Base-by-base conservation (phyloP, 2,888 invertebrate species). In the Aporophyla lueneburgensis region DNA sequence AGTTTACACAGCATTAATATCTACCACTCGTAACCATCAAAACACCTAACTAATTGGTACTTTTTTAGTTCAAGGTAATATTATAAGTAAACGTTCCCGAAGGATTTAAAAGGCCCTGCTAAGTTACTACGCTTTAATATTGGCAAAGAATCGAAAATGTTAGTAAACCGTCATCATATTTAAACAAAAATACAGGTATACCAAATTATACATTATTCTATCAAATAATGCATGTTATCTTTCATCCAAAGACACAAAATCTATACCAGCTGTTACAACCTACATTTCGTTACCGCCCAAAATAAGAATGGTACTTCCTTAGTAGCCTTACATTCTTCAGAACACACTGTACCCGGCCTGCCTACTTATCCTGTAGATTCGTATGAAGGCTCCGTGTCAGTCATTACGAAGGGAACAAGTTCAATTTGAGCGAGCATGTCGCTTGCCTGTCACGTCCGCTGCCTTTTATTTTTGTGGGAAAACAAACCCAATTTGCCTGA, bases 371-470 rank as follows among this genome's bases (percentile, higher is more conserved):
- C 83, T 19, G 27, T 40, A 82, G 83, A 83, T 83, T 83, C 68
- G 83, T 83, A 83, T 83, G 83, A 83, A 83, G 83, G 79, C 12
- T 61, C 49, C 86, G 83, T 78, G 66, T 86, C 83, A 74, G 83
- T 83, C 83, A 83, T 83, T 86, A 83, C 65, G 83, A 74, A 67
- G 70, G 71, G 83, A 83, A 83, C 86, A 82, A 74, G 78, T 83
- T 74, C 83, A 83, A 86, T 74, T 77, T 78, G 83, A 71, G 65
- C 68, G 61, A n/a, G 63, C 83, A 83, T 85, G 86, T 86, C 86
- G 78, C 83, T 78, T 81, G 76, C 78, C 63, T 63, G 78, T 82
- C 83, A 83, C 86, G 86, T 83, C 24, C 58, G 68, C 12, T 43
- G 61, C 56, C 78, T 86, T 69, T 78, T 85, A 83, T 83, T 83